Base-by-base conservation (phyloP, 1,140 invertebrate genomes). In the Drosophila baimaii region DNA sequence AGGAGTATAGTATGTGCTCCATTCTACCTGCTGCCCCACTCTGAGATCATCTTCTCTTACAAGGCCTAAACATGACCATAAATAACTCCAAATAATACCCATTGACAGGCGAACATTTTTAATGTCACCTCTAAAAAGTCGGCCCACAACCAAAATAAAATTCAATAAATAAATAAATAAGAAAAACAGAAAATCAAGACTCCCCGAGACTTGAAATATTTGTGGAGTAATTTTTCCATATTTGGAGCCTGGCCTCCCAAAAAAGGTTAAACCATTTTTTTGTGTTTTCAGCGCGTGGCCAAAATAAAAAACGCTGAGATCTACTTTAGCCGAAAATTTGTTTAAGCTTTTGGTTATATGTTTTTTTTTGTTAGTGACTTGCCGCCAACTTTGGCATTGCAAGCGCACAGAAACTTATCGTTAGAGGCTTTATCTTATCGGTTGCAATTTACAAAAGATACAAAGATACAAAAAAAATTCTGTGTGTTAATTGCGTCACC, bases 91-190 rank as follows among this genome's bases (percentile, higher is more conserved):
- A 72, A 43, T 88, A 88, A 85, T 88, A 62, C 65, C 39, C 39
- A 75, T 63, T 82, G 82, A 85, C 82, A 85, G 82, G 13, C 35
- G 51, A 76, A 88, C 83, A 82, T 88, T 79, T 82, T 13, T 69
- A 66, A 76, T 82, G 76, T 88, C 79, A 71, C 83, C 83, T 79
- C 49, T 41, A 77, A 79, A 77, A 79, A 78, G 57, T 77, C 73
- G 25, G 41, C 74, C 75, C 75, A 77, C 74, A 41, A 33, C 49
- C 73, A 58, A 56, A 54, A 74, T 43, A 25, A 77, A 56, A 68
- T 39, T 51, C 61, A 59, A 51, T 43, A 47, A 58, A 44, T 17
- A 63, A 47, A 47, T 41, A 72, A 51, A n/a, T n/a, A n/a, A 23
- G 43, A 69, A 58, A 33, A 21, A 52, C 17, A 21, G 33, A 51